phyloP scores from a whole-genome alignment of 2,888 invertebrate genomes.

The Pseudococcus longispinus region DNA sequence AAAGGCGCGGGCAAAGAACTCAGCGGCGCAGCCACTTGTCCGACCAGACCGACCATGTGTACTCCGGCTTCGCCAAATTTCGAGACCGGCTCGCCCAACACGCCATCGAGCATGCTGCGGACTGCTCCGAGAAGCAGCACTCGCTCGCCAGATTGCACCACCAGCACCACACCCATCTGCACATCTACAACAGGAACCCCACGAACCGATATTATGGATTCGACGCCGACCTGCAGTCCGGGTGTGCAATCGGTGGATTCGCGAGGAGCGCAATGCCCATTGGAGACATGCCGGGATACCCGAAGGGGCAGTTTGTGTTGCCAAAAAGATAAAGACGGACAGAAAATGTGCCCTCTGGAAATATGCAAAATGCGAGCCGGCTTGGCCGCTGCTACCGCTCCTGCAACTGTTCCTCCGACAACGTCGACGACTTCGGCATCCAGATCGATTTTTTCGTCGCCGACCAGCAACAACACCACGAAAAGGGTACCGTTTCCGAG shows the following conservation, averaged over 20 bases:
- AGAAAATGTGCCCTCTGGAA: slow-evolving; percentile 5
- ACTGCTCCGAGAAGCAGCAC: background rate
- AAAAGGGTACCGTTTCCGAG: background rate
- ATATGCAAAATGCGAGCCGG: slow-evolving; percentile 7
- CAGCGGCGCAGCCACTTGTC: background rate
- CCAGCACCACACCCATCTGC: background rate
- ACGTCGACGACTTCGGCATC: background rate
- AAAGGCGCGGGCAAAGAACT: background rate
- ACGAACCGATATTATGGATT: background rate
- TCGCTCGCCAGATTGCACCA: background rate
- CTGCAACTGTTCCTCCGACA: background rate
- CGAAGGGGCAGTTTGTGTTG: background rate
- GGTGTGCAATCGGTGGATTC: slow-evolving; percentile 6
- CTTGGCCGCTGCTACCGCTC: background rate
- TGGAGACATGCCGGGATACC: background rate
- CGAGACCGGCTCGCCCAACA: background rate
- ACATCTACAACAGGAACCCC: background rate
- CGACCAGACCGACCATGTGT: background rate
- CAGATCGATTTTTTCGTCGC: slow-evolving; percentile 13
- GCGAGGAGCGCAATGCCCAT: background rate
- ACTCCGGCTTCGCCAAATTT: background rate
- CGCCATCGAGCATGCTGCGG: background rate
- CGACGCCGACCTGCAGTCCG: background rate
- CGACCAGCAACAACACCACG: background rate
- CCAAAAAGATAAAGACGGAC: background rate